Percentiles rank a stretch among this genome's conserved stretches.
Evolutionary conservation across 2,888 invertebrate genomes (phyloP).

Genomic region (Nemoura dubitans): DNA sequence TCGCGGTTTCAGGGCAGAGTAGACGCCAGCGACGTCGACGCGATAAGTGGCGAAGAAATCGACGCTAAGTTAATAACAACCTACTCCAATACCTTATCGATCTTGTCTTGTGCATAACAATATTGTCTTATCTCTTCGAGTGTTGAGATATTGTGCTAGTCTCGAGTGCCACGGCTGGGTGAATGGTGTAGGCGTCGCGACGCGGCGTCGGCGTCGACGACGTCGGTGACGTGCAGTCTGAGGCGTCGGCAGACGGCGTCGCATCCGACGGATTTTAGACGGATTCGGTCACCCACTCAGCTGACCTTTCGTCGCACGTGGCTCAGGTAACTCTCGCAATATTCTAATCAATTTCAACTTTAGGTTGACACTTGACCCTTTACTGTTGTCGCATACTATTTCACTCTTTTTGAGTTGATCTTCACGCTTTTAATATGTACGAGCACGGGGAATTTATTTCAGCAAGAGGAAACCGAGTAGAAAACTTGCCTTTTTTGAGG

Average conservation of each 20-base stretch:
- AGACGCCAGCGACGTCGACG: neutral
- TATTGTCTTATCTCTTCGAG: neutral
- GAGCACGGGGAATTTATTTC: too few species aligned
- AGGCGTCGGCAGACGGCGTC: conserved; percentile 7
- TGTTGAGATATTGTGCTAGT: neutral
- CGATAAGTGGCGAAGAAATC: neutral
- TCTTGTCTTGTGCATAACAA: neutral
- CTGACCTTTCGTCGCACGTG: neutral
- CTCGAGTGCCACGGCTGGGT: neutral
- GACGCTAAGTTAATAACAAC: neutral
- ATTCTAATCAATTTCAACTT: neutral
- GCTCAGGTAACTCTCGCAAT: neutral
- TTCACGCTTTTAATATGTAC: too few species aligned
- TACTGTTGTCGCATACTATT: too few species aligned
- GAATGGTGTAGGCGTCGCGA: neutral
- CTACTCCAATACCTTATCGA: neutral
- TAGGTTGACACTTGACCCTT: too few species aligned
- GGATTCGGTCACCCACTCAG: neutral
- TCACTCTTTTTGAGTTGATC: too few species aligned
- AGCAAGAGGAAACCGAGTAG: too few species aligned
- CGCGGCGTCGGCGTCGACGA: neutral
- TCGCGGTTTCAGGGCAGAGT: neutral
- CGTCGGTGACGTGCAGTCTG: conserved; percentile 26
- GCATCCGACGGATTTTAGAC: neutral
- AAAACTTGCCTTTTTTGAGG: too few species aligned